A percentile compares a stretch with the other conserved stretches of the same genome.
phyloP scores from a whole-genome alignment of 1,140 invertebrate species.

The Lepidurus arcticus region DNA sequence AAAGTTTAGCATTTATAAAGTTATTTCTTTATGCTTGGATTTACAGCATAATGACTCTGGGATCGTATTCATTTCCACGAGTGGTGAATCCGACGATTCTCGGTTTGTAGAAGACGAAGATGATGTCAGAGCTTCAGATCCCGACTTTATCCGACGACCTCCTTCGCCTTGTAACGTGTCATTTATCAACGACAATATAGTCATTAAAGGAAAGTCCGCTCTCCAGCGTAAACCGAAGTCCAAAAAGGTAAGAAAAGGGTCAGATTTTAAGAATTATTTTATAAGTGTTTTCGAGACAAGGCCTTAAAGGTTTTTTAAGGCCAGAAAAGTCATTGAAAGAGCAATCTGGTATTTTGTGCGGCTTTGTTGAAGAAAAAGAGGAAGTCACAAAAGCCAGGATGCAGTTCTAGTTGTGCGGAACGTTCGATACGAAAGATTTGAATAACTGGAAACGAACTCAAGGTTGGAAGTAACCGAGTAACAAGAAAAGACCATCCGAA shows the following conservation, averaged over 20 bases:
- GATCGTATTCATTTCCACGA: constrained; percentile 54
- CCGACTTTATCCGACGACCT: constrained; percentile 49
- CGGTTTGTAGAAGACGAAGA: constrained; percentile 56
- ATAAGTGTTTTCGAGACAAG: neutral
- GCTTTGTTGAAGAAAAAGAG: too few relatives aligned
- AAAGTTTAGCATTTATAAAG: neutral
- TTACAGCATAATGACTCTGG: constrained; percentile 52
- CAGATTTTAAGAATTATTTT: neutral
- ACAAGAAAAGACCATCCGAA: too few relatives aligned
- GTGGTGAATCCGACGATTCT: constrained; percentile 53
- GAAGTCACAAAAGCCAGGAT: too few relatives aligned
- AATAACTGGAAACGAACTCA: too few relatives aligned
- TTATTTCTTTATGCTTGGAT: constrained; percentile 13
- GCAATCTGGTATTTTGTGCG: too few relatives aligned
- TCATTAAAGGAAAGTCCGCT: constrained; percentile 78
- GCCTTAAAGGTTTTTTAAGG: too few relatives aligned
- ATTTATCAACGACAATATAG: constrained; percentile 80
- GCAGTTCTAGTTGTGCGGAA: too few relatives aligned
- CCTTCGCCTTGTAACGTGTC: constrained; percentile 73
- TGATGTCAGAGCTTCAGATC: constrained; percentile 49
- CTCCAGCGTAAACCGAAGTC: constrained; percentile 59
- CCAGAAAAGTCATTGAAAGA: too few relatives aligned
- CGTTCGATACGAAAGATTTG: too few relatives aligned
- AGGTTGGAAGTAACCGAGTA: too few relatives aligned
- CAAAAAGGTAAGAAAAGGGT: constrained; percentile 52